Evolutionary conservation across 1,140 invertebrate species (phyloP), one percentile per base, ranked within the genome.

Genomic region (Papilio aristodemus): DNA sequence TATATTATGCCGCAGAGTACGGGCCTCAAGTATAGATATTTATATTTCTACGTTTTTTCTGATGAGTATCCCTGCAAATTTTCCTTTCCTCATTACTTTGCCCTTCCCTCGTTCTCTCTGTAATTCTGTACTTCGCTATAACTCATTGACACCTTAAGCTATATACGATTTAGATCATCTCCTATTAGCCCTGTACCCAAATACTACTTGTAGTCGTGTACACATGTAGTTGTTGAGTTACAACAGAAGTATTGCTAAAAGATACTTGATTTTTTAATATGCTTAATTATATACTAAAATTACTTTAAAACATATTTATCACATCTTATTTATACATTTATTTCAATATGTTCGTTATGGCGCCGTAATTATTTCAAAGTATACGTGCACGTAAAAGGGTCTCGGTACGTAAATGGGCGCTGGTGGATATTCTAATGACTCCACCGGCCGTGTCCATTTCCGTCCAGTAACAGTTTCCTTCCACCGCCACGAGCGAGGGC

Each of bases 401-500:
- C 25, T 19, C 27, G 10, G 25, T 68, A 62, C 59, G 58, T 70
- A 41, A 71, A 70, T 71, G 70, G 70, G 67, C 73, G 39, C 57
- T 63, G 69, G 67, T 76, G 70, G 73, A 70, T 77, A 78, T 78
- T 77, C 73, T 79, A 82, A 81, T 82, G 63, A 75, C 43, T 60
- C 68, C 72, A 76, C 54, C 74, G 71, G 70, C 75, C 80, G 72
- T 82, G 80, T 78, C 79, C 77, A 88, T 87, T 86, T 88, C 85
- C 87, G 87, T 80, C 81, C 82, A 74, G 78, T 85, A 87, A 87
- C 81, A 83, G 77, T 85, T 89, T 90, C 83, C 85, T 86, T 83
- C 79, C 82, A 81, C 67, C 70, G 70, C 62, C 67, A 70, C 78
- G 79, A 72, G 58, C 71, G 50, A 71, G 68, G 74, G 72, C 75